These are phyloP conservation scores for Hydrolagus colliei DNA, from an alignment of 2,797 vertebrate species.

Conservation along the genomic window DNA sequence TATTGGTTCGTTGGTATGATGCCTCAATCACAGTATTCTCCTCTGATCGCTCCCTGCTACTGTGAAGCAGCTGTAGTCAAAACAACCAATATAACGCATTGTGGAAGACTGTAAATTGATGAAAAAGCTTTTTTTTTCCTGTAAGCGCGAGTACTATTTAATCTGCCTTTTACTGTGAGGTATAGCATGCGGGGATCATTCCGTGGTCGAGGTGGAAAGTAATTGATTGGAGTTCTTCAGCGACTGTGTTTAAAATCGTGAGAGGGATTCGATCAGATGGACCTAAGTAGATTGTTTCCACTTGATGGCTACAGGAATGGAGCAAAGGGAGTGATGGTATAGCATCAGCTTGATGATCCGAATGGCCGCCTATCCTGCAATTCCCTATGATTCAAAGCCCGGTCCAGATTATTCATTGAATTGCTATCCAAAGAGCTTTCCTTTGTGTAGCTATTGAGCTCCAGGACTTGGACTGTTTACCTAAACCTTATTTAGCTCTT, in stretches of 20 bases:
- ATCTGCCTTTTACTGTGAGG: neutral
- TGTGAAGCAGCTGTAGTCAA: neutral
- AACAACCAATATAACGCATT: neutral
- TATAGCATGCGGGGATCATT: no score
- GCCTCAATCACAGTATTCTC: neutral
- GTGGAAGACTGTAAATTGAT: neutral
- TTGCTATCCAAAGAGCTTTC: neutral
- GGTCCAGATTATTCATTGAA: neutral
- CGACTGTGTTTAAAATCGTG: no score
- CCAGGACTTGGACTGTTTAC: neutral
- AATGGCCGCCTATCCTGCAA: neutral
- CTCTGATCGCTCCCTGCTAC: no score
- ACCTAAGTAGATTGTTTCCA: no score
- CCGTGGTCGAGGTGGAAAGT: no score
- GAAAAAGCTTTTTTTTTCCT: neutral
- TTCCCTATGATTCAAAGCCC: neutral
- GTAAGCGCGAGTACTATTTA: neutral
- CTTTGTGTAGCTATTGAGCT: slow-evolving; percentile 13
- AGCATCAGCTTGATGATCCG: no score
- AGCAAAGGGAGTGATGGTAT: no score
- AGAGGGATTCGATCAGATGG: no score
- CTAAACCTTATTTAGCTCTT: neutral
- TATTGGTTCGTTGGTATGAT: neutral
- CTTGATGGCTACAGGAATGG: no score
- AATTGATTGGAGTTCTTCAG: no score